Evolutionary conservation across 2,888 invertebrate species (phyloP).

Genomic region (Halictus ligatus): DNA sequence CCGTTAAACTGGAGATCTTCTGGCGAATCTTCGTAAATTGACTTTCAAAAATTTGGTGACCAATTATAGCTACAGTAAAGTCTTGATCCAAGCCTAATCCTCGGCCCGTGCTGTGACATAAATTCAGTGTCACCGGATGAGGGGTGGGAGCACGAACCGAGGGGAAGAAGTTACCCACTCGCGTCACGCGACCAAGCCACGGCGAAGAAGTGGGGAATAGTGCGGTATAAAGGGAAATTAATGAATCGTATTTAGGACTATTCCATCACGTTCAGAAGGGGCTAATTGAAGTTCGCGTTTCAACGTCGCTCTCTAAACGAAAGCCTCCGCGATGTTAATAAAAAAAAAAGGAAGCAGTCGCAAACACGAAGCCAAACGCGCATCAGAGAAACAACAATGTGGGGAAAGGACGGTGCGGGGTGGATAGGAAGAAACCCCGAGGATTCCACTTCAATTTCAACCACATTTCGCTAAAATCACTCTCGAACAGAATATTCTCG

Average conservation of each 20-base stretch:
- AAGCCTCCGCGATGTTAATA: not conserved
- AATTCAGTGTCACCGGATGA: no score
- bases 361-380: not conserved
- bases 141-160: no score
- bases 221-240: no score
- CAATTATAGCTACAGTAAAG: not conserved
- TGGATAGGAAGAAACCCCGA: not conserved
- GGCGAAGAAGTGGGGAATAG: no score
- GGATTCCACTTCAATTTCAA: conserved; percentile 18
- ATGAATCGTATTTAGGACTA: no score
- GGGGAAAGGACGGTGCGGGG: not conserved
- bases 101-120: no score
- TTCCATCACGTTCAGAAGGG: not conserved
- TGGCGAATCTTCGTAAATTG: not conserved
- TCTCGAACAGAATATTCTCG: conserved; percentile 4
- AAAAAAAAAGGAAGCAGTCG: not conserved
- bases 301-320: not conserved
- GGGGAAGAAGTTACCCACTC: no score
- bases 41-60: not conserved
- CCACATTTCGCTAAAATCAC: conserved; percentile 17
- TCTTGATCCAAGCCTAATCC: no score
- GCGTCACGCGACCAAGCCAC: no score
- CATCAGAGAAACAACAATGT: not conserved
- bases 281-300: not conserved
- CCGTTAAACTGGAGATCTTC: not conserved